Conservation (phyloP, 2,113 vertebrate species). For the Cynocephalus volans region DNA sequence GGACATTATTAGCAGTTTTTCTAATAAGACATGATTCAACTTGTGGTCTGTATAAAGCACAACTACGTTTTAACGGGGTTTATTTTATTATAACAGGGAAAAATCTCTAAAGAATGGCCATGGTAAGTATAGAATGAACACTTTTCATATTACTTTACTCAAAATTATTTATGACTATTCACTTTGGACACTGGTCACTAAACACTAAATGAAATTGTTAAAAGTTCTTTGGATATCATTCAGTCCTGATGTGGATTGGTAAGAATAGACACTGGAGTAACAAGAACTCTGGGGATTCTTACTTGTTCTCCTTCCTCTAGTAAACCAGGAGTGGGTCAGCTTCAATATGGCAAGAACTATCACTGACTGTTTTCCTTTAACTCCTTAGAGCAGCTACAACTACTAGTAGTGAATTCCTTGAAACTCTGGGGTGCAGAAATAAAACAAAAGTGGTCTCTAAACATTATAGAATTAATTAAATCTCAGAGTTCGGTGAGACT, state of each 20-base stretch:
- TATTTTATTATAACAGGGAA: slow-evolving; percentile 13
- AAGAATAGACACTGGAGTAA: background rate
- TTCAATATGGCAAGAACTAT: background rate
- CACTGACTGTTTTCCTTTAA: background rate
- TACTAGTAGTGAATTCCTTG: background rate
- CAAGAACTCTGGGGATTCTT: background rate
- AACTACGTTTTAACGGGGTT: background rate
- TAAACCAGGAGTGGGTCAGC: background rate
- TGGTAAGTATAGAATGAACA: background rate
- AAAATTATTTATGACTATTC: background rate
- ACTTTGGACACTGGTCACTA: background rate
- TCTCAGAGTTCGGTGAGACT: background rate
- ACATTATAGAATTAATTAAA: background rate
- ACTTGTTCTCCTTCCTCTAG: background rate
- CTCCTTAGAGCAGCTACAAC: background rate
- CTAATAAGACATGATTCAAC: background rate
- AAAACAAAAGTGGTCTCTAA: background rate
- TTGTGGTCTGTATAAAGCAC: background rate
- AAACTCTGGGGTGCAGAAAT: background rate
- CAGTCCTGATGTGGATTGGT: background rate
- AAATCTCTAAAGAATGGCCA: background rate
- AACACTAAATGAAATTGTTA: background rate
- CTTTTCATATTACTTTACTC: slow-evolving; percentile 11
- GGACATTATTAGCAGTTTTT: background rate
- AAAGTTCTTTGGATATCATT: background rate